Conservation (phyloP, 2,797 vertebrate genomes). For the Parauchenoglanis ngamensis region DNA sequence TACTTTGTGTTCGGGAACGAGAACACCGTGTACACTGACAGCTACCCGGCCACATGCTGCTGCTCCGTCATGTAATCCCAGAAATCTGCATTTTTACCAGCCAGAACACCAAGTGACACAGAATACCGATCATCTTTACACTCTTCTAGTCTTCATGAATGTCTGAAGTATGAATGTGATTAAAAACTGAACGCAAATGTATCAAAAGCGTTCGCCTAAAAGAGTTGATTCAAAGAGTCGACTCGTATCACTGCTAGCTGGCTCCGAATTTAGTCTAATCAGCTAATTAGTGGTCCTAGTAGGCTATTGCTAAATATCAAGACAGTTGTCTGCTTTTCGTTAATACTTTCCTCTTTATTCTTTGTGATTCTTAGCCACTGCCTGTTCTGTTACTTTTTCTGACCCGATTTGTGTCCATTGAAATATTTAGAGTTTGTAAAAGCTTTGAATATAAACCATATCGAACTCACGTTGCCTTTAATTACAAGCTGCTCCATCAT, state of each 20-base stretch:
- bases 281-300: background rate
- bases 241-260: background rate
- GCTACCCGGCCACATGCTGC: constrained; percentile 80
- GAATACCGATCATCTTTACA: background rate
- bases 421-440: background rate
- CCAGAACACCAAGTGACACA: background rate
- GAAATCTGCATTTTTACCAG: background rate
- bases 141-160: background rate
- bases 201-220: background rate
- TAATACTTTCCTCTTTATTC: background rate
- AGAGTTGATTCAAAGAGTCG: background rate
- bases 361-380: background rate
- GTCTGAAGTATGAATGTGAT: background rate
- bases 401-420: background rate
- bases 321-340: background rate
- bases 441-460: background rate
- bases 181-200: background rate
- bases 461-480: background rate
- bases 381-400: background rate
- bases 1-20: constrained; percentile 78
- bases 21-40: constrained; percentile 64
- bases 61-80: constrained; percentile 69
- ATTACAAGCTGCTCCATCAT: background rate
- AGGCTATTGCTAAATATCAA: background rate
- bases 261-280: background rate